Percentiles rank a stretch among this genome's conserved stretches.
These are phyloP conservation scores for Pan troglodytes DNA, from an alignment of 2,113 vertebrate species.

Conservation along the genomic window NHGRI_mPanTro3-v2.1_pri NC_072419.2:19390001-19390500, in stretches of 20 bases:
- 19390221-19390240: constrained; percentile 45
- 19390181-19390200: constrained; percentile 43
- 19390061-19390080: constrained; percentile 84
- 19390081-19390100: constrained; percentile 80
- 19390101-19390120: constrained; percentile 75
- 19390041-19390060: constrained; percentile 75
- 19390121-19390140: constrained; percentile 76
- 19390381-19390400: not conserved
- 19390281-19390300: not conserved
- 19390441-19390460: not conserved
- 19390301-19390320: not conserved
- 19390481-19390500: not conserved
- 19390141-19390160: constrained; percentile 81
- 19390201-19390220: constrained; percentile 42
- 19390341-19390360: constrained; percentile 12
- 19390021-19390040: constrained; percentile 68
- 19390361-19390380: constrained; percentile 24
- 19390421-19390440: not conserved
- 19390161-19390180: constrained; percentile 70
- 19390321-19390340: constrained; percentile 13
- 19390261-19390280: not conserved
- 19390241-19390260: not conserved
- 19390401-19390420: not conserved
- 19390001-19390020: constrained; percentile 57
- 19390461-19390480: not conserved